Evolutionary conservation across 1,140 invertebrate species (phyloP).

Genomic region (Cotesia typhae): DNA sequence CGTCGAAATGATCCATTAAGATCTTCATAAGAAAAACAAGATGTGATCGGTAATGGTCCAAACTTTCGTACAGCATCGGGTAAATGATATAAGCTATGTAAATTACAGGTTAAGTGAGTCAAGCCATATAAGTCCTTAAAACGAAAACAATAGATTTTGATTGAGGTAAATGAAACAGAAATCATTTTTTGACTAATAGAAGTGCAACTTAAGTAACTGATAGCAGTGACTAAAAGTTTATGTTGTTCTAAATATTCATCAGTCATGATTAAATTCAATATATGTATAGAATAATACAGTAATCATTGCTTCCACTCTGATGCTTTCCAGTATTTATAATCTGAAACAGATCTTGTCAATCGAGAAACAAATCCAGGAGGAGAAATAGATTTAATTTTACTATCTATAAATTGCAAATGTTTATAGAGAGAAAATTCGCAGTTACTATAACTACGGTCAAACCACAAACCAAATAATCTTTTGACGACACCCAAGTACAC

Average conservation of each 20-base stretch:
- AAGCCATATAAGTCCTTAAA: slow-evolving; percentile 12
- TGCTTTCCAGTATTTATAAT: neutral
- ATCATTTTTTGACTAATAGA: neutral
- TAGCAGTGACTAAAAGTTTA: slow-evolving; percentile 1
- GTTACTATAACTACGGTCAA: slow-evolving; percentile 6
- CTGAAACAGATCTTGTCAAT: too few relatives aligned
- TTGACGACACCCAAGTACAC: slow-evolving; percentile 12
- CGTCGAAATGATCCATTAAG: slow-evolving; percentile 38
- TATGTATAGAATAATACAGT: neutral
- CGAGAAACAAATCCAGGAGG: too few relatives aligned
- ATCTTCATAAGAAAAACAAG: slow-evolving; percentile 38
- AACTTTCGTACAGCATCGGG: neutral
- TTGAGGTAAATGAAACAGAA: neutral
- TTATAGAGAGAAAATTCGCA: too few relatives aligned
- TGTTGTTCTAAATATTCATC: slow-evolving; percentile 13
- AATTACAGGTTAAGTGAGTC: neutral
- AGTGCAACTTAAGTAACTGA: neutral
- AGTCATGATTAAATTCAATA: too few relatives aligned
- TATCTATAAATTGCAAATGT: too few relatives aligned
- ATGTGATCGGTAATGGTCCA: slow-evolving; percentile 12
- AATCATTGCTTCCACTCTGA: neutral
- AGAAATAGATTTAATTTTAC: too few relatives aligned
- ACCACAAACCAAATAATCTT: slow-evolving; percentile 20
- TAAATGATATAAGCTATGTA: slow-evolving; percentile 4
- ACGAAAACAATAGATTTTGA: neutral